Conservation (phyloP, 92 coral and sea anemone species). For the Scolanthus callimorphus region DNA sequence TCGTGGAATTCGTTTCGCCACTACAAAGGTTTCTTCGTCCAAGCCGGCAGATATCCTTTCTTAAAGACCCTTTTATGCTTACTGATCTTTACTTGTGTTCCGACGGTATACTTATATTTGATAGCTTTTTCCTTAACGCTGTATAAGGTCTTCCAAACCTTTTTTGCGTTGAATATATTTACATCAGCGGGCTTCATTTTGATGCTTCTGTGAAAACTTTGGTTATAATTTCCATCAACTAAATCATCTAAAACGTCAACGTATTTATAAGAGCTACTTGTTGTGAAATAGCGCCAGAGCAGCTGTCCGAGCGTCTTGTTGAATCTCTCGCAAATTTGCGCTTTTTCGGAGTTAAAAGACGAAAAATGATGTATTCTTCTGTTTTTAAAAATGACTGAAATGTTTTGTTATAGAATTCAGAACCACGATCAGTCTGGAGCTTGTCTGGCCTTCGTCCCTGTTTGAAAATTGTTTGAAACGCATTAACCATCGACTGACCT, state of each 20-base stretch:
- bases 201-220: slow-evolving; percentile 10
- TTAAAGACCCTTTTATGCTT: slow-evolving; percentile 13
- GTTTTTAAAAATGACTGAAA: slow-evolving; percentile 12
- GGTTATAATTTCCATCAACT: slow-evolving; percentile 12
- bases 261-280: slow-evolving; percentile 1
- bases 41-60: slow-evolving; percentile 32
- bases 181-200: slow-evolving; percentile 4
- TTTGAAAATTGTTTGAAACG: slow-evolving; percentile 9
- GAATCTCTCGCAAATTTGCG: slow-evolving; percentile 19
- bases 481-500: background rate
- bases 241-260: slow-evolving; percentile 7
- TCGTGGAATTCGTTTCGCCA: slow-evolving; percentile 15
- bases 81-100: slow-evolving; percentile 19
- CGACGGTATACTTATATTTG: slow-evolving; percentile 10
- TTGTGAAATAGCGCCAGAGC: slow-evolving; percentile 16
- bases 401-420: slow-evolving; percentile 12
- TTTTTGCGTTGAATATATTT: slow-evolving; percentile 1
- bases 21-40: slow-evolving; percentile 39
- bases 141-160: slow-evolving; percentile 21
- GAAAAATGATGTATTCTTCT: slow-evolving; percentile 12
- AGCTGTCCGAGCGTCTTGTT: slow-evolving; percentile 20
- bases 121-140: background rate
- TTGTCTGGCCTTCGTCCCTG: slow-evolving; percentile 9
- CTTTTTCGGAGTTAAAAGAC: slow-evolving; percentile 23
- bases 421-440: slow-evolving; percentile 3